These are phyloP conservation scores for Trichopoda pennipes DNA, from an alignment of 2,888 invertebrate genomes.

Conservation along the genomic window DNA sequence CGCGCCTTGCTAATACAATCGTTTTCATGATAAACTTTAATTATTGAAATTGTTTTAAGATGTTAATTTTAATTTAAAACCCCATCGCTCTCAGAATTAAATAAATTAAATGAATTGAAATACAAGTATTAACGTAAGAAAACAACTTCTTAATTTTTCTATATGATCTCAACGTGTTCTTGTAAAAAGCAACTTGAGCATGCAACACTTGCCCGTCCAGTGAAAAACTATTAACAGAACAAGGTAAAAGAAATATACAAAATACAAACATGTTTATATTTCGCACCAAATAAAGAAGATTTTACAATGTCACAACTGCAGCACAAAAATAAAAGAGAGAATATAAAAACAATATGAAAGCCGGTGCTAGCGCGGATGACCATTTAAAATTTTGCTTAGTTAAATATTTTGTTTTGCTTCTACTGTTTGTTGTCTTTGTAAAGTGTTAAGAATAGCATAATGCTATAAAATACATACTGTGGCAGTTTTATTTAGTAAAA, in stretches of 20 bases:
- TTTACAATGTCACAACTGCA: constrained; percentile 51
- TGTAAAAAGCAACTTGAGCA: constrained; percentile 8
- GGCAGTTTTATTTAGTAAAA: constrained; percentile 22
- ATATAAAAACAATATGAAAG: constrained; percentile 36
- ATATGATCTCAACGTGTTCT: constrained; percentile 16
- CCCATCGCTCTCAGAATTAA: constrained; percentile 39
- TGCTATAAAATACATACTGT: background rate
- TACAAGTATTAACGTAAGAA: constrained; percentile 23
- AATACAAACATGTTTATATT: constrained; percentile 5
- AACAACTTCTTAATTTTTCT: constrained; percentile 18
- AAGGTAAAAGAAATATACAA: background rate
- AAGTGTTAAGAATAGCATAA: constrained; percentile 44
- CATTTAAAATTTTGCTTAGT: constrained; percentile 61
- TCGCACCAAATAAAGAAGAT: constrained; percentile 64
- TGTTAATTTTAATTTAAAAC: constrained; percentile 53
- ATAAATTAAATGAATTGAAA: background rate
- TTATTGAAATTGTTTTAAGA: constrained; percentile 34
- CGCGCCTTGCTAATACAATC: background rate
- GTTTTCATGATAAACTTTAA: constrained; percentile 4
- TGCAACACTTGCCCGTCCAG: constrained; percentile 18
- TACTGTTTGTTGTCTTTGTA: constrained; percentile 29
- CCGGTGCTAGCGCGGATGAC: constrained; percentile 56
- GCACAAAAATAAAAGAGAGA: constrained; percentile 24
- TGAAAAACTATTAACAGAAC: background rate
- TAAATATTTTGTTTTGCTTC: constrained; percentile 31